Evolutionary conservation across 2,113 vertebrate genomes (phyloP).

Genomic region (Telmatochromis brachygnathus): DNA sequence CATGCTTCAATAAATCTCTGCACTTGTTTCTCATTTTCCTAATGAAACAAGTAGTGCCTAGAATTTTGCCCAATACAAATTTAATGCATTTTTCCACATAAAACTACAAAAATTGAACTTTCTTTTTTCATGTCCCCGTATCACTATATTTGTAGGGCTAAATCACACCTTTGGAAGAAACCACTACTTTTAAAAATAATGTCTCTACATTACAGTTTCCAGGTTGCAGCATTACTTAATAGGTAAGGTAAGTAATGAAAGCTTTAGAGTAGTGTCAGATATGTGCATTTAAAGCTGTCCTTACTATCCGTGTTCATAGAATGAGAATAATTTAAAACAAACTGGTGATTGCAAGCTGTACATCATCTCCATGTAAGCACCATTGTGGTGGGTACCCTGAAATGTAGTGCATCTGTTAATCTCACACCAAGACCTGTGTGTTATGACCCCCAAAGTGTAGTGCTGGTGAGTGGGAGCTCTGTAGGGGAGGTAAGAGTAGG

Average conservation of each 20-base stretch:
- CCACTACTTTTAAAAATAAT: neutral
- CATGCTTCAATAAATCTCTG: neutral
- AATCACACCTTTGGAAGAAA: neutral
- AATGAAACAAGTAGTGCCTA: neutral
- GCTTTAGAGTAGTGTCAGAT: neutral
- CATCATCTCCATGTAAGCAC: neutral
- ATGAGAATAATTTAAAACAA: neutral
- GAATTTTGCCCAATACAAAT: neutral
- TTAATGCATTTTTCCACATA: neutral
- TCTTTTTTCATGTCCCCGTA: neutral
- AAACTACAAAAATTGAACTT: neutral
- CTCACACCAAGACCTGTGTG: neutral
- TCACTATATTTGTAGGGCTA: neutral
- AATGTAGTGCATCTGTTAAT: neutral
- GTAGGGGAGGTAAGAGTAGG: neutral
- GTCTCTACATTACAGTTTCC: neutral
- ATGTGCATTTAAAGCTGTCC: neutral
- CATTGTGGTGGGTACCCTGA: neutral
- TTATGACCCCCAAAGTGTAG: neutral
- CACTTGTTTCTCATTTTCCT: neutral
- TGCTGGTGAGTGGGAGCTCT: constrained; percentile 18
- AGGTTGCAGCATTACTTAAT: neutral
- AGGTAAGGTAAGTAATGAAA: neutral
- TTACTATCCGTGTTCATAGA: neutral
- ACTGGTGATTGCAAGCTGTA: neutral